Conservation (phyloP, 2,797 vertebrate genomes). For the Karalla daura region DNA sequence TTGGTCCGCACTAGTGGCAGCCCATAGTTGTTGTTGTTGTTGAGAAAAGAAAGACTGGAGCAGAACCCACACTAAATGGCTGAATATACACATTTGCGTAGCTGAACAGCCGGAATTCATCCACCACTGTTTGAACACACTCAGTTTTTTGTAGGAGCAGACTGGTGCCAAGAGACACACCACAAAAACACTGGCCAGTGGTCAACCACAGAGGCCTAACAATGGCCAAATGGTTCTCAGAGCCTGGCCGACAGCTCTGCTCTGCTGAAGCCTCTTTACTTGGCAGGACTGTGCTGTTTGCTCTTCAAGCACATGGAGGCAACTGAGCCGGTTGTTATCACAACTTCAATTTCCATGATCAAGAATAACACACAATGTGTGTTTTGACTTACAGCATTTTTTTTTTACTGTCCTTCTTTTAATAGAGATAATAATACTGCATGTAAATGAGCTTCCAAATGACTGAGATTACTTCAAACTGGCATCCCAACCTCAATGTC, state of each 20-base stretch:
- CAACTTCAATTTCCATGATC: not conserved
- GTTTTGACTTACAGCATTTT: not conserved
- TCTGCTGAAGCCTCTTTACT: slow-evolving; percentile 11
- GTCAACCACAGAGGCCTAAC: not conserved
- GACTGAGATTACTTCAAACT: not conserved
- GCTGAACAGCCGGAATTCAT: slow-evolving; percentile 4
- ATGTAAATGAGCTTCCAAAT: slow-evolving; percentile 7
- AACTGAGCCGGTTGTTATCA: not conserved
- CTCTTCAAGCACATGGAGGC: not conserved
- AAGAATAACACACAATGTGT: not conserved
- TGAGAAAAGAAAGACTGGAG: not conserved
- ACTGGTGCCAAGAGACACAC: not conserved
- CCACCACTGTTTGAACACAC: slow-evolving; percentile 8
- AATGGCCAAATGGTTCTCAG: not conserved
- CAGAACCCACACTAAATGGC: not conserved
- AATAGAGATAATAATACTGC: not conserved
- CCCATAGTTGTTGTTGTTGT: not conserved
- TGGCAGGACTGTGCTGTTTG: slow-evolving; percentile 7
- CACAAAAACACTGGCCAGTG: slow-evolving; percentile 14
- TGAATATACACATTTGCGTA: not conserved
- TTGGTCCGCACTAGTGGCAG: not conserved
- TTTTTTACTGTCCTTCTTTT: not conserved
- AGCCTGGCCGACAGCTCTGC: not conserved
- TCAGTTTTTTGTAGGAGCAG: not conserved
- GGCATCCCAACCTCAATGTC: too few relatives aligned